Evolutionary conservation across 2,888 invertebrate species (phyloP), one percentile per base, ranked within the genome.

Genomic region (Microdon myrmicae): DNA sequence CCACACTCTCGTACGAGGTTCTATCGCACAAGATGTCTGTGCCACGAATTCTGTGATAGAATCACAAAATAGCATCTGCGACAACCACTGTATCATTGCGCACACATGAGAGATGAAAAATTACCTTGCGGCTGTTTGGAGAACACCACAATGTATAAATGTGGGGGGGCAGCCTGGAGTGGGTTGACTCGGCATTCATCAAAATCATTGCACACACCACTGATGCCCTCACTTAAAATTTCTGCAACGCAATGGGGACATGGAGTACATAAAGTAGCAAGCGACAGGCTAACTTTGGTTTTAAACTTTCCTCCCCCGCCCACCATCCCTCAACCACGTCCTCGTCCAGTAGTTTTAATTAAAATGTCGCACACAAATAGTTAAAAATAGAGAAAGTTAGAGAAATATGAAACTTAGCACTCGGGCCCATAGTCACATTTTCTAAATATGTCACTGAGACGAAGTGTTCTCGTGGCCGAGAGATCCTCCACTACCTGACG

Each of bases 1-100:
- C n/a, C n/a, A n/a, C n/a, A n/a, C n/a, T n/a, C n/a, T n/a, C n/a
- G n/a, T n/a, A n/a, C n/a, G n/a, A n/a, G n/a, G n/a, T n/a, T n/a
- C n/a, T n/a, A n/a, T n/a, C n/a, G n/a, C n/a, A n/a, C n/a, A n/a
- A n/a, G n/a, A n/a, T n/a, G n/a, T n/a, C n/a, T n/a, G n/a, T n/a
- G n/a, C n/a, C n/a, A n/a, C n/a, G n/a, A 37, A 56, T 64, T 45
- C 47, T 58, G 56, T 45, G 56, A 47, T 47, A 64, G 41, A 64
- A 56, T 56, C 56, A 49, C 45, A 56, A 51, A 64, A 64, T 49
- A 58, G 58, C 64, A 64, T 64, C 64, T 64, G 64, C 53, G 64
- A 64, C 64, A 64, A 51, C 51, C 37, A 37, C 58, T 51, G 47
- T 64, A 56, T 56, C 51, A 56, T 49, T 31, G 31, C 32, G 20